phyloP scores from a whole-genome alignment of 2,113 vertebrate species.

The Atractosteus spatula region DNA sequence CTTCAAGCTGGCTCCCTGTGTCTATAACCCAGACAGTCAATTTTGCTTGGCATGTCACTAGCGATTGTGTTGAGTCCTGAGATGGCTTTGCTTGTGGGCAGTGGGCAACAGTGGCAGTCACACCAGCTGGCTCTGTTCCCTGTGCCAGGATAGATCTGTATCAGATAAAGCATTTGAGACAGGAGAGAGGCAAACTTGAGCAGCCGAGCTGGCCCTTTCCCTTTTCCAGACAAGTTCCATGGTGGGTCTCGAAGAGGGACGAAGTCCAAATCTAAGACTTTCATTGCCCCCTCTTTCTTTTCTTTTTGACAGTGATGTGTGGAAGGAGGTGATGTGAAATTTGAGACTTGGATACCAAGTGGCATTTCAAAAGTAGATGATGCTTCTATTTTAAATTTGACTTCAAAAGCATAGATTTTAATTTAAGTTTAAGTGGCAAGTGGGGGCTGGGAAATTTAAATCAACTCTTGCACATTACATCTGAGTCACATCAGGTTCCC shows the following conservation, averaged over 20 bases:
- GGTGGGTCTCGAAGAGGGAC: neutral
- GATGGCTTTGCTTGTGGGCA: slow-evolving; percentile 18
- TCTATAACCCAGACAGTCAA: slow-evolving; percentile 11
- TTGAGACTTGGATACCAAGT: no score
- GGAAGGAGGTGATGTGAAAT: no score
- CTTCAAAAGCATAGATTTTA: no score
- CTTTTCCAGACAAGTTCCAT: neutral
- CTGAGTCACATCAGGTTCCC: no score
- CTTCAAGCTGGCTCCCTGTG: neutral
- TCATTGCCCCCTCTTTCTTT: no score
- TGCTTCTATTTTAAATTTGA: no score
- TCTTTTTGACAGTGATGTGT: no score
- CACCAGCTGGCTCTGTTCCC: slow-evolving; percentile 14
- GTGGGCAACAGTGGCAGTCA: slow-evolving; percentile 9
- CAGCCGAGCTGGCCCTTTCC: neutral
- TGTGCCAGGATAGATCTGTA: slow-evolving; percentile 10
- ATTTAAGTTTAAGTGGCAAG: no score
- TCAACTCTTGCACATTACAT: no score
- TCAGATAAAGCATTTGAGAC: neutral
- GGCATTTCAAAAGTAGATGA: no score
- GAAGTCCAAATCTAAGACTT: neutral
- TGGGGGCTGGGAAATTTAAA: no score
- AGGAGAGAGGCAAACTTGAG: neutral
- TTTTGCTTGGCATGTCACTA: slow-evolving; percentile 21
- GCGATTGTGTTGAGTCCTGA: slow-evolving; percentile 16